Evolutionary conservation across 37 sponge, comb jelly and placozoan species (phyloP).

Genomic region (Geodia barretti): DNA sequence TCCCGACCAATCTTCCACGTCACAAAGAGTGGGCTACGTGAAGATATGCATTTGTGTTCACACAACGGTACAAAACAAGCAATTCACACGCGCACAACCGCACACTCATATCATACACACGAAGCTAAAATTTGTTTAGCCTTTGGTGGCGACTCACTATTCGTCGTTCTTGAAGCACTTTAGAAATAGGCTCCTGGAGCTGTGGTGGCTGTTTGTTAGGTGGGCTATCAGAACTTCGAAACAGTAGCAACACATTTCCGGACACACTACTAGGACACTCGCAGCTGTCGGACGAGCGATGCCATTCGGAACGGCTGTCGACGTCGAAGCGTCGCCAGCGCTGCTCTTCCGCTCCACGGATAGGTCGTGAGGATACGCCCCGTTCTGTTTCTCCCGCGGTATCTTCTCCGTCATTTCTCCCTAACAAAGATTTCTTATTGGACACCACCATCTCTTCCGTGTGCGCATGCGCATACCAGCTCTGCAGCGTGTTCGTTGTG

Average conservation of each 20-base stretch:
- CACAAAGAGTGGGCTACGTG: constrained; percentile 93
- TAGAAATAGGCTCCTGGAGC: constrained; percentile 30
- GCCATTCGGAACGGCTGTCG: not conserved
- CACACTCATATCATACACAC: not conserved
- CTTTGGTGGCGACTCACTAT: constrained; percentile 55
- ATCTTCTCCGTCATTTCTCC: not conserved
- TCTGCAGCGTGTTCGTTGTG: not conserved
- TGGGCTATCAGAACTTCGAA: constrained; percentile 89
- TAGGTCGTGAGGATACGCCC: no score
- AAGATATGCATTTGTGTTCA: not conserved
- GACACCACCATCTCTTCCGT: not conserved
- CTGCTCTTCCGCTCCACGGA: not conserved
- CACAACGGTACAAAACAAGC: not conserved
- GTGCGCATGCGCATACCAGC: constrained; percentile 1
- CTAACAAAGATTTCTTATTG: not conserved
- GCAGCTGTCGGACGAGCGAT: not conserved
- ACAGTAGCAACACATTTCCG: constrained; percentile 97
- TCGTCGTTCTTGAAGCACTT: constrained; percentile 61
- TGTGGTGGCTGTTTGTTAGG: constrained; percentile 28
- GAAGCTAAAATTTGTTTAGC: no score
- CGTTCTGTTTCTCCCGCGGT: not conserved
- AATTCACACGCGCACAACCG: no score
- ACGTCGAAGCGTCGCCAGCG: not conserved
- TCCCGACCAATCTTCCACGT: constrained; percentile 92
- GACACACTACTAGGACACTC: constrained; percentile 29